phyloP scores from a whole-genome alignment of 2,797 vertebrate genomes.

The Gymnopithys bicolor region DNA sequence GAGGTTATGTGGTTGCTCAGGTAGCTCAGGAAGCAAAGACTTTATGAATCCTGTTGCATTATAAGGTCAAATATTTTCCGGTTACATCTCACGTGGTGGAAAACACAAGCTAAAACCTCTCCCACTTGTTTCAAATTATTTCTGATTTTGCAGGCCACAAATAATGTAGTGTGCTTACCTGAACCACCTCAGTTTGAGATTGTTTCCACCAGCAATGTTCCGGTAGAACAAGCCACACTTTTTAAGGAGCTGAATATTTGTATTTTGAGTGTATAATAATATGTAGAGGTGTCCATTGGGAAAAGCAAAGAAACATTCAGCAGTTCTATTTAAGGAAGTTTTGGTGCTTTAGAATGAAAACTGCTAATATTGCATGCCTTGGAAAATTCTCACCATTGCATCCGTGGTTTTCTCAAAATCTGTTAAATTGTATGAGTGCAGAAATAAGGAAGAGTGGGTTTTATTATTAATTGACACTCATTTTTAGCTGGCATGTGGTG shows the following conservation, averaged over 20 bases:
- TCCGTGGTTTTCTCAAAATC: conserved; percentile 70
- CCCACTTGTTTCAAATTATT: conserved; percentile 60
- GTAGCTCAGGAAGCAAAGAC: conserved; percentile 60
- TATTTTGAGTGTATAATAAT: conserved; percentile 30
- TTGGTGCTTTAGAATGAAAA: conserved; percentile 73
- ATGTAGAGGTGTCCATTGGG: conserved; percentile 59
- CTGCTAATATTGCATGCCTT: conserved; percentile 64
- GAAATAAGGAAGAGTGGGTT: conserved; percentile 54
- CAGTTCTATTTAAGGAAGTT: conserved; percentile 71
- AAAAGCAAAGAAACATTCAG: conserved; percentile 61
- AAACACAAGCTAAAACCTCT: conserved; percentile 44
- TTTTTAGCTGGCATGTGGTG: conserved; percentile 79
- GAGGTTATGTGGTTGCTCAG: conserved; percentile 54
- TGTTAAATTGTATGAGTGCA: conserved; percentile 73
- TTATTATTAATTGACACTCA: conserved; percentile 82
- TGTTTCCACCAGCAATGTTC: conserved; percentile 47
- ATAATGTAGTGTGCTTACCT: background rate
- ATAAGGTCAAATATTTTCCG: conserved; percentile 16
- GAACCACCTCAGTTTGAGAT: background rate
- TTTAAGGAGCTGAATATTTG: conserved; percentile 66
- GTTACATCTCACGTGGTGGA: conserved; percentile 6
- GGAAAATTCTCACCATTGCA: conserved; percentile 71
- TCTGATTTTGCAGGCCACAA: conserved; percentile 33
- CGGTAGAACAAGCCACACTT: conserved; percentile 59
- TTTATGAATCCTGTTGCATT: conserved; percentile 47